A percentile compares a stretch with the other conserved stretches of the same genome.
Conservation (phyloP, 2,888 invertebrate species). For the Seira ritae region DNA sequence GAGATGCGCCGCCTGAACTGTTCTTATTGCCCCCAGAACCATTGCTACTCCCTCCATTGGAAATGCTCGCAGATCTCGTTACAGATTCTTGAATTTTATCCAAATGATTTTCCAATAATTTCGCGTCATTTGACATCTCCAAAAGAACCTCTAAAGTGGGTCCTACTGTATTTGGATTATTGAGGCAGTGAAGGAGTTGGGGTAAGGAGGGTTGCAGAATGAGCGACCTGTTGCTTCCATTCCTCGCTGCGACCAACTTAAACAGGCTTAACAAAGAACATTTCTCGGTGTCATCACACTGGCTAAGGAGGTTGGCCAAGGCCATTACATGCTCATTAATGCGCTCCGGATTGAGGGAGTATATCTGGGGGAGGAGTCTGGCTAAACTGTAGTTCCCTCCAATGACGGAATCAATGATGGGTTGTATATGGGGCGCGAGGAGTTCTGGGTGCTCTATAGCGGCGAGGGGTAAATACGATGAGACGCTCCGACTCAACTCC, state of each 20-base stretch:
- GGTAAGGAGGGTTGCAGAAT: constrained; percentile 88
- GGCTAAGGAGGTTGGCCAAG: constrained; percentile 86
- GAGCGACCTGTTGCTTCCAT: constrained; percentile 56
- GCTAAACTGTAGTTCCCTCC: constrained; percentile 92
- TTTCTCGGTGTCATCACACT: constrained; percentile 91
- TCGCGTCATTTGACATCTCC: constrained; percentile 60
- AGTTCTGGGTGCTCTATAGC: constrained; percentile 93
- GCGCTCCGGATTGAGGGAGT: constrained; percentile 90
- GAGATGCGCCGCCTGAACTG: background rate
- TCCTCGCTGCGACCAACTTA: constrained; percentile 82
- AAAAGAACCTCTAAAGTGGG: constrained; percentile 64
- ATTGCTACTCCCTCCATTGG: background rate
- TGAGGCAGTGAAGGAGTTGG: constrained; percentile 87
- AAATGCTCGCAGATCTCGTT: background rate
- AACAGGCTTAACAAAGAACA: constrained; percentile 89
- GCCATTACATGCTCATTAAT: constrained; percentile 90
- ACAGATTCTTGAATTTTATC: constrained; percentile 57
- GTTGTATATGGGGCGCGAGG: constrained; percentile 90
- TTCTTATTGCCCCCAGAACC: background rate
- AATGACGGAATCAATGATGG: constrained; percentile 93
- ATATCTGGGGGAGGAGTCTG: constrained; percentile 92
- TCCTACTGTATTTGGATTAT: constrained; percentile 78
- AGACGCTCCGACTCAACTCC: constrained; percentile 92
- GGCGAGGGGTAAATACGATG: constrained; percentile 93
- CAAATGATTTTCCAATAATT: constrained; percentile 51